These are phyloP conservation scores for Odontophorus gujanensis DNA, from an alignment of 2,113 vertebrate genomes.

Conservation along the genomic window DNA sequence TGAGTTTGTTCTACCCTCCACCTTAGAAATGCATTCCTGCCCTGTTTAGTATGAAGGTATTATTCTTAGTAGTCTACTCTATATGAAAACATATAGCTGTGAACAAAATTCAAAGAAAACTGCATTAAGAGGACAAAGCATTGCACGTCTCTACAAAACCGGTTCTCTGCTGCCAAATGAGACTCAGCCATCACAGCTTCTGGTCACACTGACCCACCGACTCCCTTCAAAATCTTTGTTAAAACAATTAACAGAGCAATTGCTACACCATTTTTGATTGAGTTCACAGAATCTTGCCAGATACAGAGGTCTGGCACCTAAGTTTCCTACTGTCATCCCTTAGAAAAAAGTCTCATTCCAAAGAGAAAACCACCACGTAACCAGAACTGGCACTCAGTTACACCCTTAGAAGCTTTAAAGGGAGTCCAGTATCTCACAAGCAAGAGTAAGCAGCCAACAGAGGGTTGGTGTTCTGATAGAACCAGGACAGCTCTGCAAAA, in stretches of 20 bases:
- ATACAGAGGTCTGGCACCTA: not conserved
- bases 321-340: not conserved
- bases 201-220: not conserved
- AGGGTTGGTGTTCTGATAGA: not conserved
- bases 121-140: not conserved
- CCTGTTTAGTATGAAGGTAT: not conserved
- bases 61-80: not conserved
- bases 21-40: not conserved
- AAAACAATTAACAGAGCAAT: not conserved
- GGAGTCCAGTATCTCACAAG: not conserved
- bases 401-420: not conserved
- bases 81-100: fast-evolving
- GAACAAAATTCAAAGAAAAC: not conserved
- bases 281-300: not conserved
- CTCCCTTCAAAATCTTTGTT: not conserved
- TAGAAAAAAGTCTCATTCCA: not conserved
- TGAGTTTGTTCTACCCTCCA: not conserved
- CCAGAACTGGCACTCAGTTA: not conserved
- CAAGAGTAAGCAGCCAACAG: not conserved
- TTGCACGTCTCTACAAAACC: fast-evolving
- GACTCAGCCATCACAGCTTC: not conserved
- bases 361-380: not conserved
- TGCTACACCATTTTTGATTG: not conserved
- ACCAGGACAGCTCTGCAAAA: slow-evolving; percentile 1
- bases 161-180: not conserved